phyloP scores from a whole-genome alignment of 1,140 invertebrate species.

The Cotesia chilonis region DNA sequence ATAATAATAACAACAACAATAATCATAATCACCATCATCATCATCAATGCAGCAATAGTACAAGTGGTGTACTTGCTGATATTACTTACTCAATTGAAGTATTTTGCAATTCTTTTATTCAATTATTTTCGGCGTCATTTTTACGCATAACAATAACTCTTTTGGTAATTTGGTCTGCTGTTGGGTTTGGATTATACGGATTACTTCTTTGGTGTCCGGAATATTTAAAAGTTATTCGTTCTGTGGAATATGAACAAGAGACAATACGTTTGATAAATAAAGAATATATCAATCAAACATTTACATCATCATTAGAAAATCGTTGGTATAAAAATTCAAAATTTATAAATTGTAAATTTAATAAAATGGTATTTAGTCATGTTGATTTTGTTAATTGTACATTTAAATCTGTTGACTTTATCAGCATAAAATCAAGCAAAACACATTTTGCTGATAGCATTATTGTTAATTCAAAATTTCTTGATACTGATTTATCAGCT shows the following conservation, averaged over 20 bases:
- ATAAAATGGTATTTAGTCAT: constrained; percentile 66
- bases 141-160: constrained; percentile 61
- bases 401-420: constrained; percentile 65
- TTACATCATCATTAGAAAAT: constrained; percentile 64
- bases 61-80: constrained; percentile 60
- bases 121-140: constrained; percentile 67
- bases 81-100: constrained; percentile 64
- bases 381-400: constrained; percentile 68
- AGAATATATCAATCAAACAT: constrained; percentile 49
- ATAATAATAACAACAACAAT: no score
- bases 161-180: constrained; percentile 54
- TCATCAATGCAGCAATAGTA: constrained; percentile 46
- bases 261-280: constrained; percentile 46
- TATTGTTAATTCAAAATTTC: constrained; percentile 64
- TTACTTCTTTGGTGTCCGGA: constrained; percentile 60
- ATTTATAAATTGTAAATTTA: constrained; percentile 61
- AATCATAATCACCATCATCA: not conserved
- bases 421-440: constrained; percentile 66
- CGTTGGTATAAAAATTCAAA: constrained; percentile 59
- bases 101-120: constrained; percentile 70
- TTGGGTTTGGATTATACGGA: constrained; percentile 58
- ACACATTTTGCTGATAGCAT: constrained; percentile 66
- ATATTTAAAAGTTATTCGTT: constrained; percentile 59
- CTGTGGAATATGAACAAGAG: constrained; percentile 58
- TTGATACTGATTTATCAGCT: constrained; percentile 66